These are phyloP conservation scores for Melangyna quadrimaculata DNA, from an alignment of 2,888 invertebrate genomes.

Conservation along the genomic window DNA sequence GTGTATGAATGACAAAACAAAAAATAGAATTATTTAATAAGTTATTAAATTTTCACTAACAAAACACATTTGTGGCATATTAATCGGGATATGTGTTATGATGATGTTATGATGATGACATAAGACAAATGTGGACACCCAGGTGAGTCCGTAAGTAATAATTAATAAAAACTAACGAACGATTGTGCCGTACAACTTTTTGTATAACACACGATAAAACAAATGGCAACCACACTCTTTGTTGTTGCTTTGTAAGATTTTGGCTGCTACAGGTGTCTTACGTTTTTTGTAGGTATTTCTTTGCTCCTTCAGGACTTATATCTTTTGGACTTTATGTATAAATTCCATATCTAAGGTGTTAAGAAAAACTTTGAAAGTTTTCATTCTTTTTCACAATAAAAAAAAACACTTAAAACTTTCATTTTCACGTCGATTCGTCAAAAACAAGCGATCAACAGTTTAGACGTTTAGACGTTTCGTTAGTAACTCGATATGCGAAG, in stretches of 20 bases:
- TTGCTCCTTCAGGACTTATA: not conserved
- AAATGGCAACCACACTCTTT: not conserved
- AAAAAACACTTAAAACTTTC: not conserved
- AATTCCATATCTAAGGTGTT: not conserved
- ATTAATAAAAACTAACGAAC: not conserved
- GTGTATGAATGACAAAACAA: not conserved
- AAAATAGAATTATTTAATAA: not conserved
- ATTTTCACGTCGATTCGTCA: not conserved
- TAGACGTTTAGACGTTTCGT: not conserved
- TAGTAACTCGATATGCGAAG: not conserved
- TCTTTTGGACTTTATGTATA: not conserved
- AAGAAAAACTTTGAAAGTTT: not conserved
- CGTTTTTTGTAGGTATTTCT: not conserved
- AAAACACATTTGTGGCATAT: constrained; percentile 16
- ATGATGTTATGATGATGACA: not conserved
- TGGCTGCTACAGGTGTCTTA: constrained; percentile 3
- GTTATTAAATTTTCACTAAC: constrained; percentile 6
- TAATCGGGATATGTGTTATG: not conserved
- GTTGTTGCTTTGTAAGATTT: not conserved
- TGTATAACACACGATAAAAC: not conserved
- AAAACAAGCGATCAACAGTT: not conserved
- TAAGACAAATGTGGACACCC: not conserved
- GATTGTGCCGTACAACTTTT: not conserved
- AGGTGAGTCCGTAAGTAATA: not conserved
- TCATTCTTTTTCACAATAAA: not conserved